phyloP scores from a whole-genome alignment of 1,140 invertebrate genomes.

The Orius insidiosus region DNA sequence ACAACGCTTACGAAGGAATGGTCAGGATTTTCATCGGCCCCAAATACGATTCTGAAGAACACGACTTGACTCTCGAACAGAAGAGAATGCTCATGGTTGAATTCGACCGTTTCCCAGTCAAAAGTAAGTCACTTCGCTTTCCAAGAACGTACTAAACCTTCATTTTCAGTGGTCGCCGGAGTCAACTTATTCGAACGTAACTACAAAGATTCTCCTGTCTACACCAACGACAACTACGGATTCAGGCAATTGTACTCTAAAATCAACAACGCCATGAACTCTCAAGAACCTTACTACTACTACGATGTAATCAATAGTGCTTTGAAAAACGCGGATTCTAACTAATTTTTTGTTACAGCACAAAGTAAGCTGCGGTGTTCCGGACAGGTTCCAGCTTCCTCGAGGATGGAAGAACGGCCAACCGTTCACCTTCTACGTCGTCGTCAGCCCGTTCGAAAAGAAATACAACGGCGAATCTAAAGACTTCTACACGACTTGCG shows the following conservation, averaged over 20 bases:
- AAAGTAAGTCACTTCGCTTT: constrained; percentile 14
- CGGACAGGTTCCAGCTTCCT: constrained; percentile 45
- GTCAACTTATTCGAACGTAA: constrained; percentile 6
- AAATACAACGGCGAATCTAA: background rate
- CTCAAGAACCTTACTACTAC: constrained; percentile 8
- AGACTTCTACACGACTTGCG: constrained; percentile 6
- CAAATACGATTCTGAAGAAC: constrained; percentile 40
- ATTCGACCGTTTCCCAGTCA: constrained; percentile 23
- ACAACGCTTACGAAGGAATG: constrained; percentile 32
- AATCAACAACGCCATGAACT: constrained; percentile 8
- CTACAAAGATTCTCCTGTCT: constrained; percentile 9
- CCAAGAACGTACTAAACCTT: background rate
- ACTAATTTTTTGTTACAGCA: background rate
- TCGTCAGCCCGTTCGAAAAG: constrained; percentile 30
- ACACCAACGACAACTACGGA: background rate
- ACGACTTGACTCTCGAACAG: constrained; percentile 21
- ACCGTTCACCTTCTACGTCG: constrained; percentile 42
- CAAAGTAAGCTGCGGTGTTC: constrained; percentile 30
- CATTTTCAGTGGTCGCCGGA: constrained; percentile 6
- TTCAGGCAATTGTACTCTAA: constrained; percentile 8
- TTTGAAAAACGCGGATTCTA: background rate
- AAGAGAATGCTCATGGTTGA: constrained; percentile 22
- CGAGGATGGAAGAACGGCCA: constrained; percentile 44
- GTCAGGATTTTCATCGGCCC: constrained; percentile 51
- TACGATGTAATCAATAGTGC: background rate